Conservation (phyloP, 1,140 invertebrate species). For the fruit fly (Drosophila melanogaster) region DNA sequence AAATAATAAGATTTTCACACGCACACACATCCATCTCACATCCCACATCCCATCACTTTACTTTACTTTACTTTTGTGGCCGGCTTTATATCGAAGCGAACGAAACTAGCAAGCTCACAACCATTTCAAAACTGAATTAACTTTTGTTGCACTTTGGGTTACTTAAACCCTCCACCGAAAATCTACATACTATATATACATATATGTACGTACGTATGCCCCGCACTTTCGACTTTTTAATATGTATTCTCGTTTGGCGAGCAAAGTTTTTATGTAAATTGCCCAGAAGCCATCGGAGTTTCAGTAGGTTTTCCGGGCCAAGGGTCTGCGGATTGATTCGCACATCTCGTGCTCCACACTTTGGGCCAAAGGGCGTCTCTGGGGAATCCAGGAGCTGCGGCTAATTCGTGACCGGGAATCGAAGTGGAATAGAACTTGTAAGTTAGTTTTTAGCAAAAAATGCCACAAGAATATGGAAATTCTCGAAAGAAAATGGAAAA, state of each 20-base stretch:
- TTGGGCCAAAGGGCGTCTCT: constrained; percentile 8
- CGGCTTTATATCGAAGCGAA: too few species aligned
- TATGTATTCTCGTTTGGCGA: constrained; percentile 3
- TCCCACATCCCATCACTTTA: too few species aligned
- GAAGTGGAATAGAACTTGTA: not conserved
- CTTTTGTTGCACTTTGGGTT: constrained; percentile 73
- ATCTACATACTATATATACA: constrained; percentile 36
- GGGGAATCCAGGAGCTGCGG: not conserved
- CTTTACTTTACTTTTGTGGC: too few species aligned
- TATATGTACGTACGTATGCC: not conserved
- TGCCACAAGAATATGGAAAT: not conserved
- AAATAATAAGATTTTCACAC: constrained; percentile 53
- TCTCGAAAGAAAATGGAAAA: not conserved
- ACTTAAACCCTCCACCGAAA: constrained; percentile 14
- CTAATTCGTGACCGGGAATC: constrained; percentile 36
- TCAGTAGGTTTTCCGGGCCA: not conserved
- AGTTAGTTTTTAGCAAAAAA: not conserved
- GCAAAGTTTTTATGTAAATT: constrained; percentile 63
- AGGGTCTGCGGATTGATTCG: constrained; percentile 24
- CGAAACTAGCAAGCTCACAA: constrained; percentile 58
- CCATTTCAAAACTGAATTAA: constrained; percentile 77
- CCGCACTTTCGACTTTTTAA: constrained; percentile 8
- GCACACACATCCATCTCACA: constrained; percentile 7
- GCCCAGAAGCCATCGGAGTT: constrained; percentile 4
- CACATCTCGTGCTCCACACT: constrained; percentile 14